phyloP scores from a whole-genome alignment of 2,797 vertebrate genomes.

The Urocyon cinereoargenteus region DNA sequence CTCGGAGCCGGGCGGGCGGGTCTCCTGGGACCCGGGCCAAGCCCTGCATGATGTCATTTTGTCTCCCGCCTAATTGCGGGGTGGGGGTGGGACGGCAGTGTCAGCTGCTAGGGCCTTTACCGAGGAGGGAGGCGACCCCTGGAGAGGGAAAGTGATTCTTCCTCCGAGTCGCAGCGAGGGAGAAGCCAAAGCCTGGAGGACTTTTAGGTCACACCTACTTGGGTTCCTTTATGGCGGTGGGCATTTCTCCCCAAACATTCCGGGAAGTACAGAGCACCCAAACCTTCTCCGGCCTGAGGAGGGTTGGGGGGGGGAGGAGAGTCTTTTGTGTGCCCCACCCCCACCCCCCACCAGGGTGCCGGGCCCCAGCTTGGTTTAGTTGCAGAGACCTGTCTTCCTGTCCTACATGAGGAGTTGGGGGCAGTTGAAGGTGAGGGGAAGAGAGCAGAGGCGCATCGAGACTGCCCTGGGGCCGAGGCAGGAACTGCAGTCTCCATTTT shows the following conservation, averaged over 20 bases:
- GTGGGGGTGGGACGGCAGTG: constrained; percentile 61
- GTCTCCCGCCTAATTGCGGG: constrained; percentile 79
- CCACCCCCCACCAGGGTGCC: neutral
- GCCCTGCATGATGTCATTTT: constrained; percentile 58
- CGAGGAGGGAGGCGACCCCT: neutral
- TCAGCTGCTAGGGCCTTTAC: constrained; percentile 43
- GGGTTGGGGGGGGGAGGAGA: neutral
- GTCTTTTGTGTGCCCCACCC: neutral
- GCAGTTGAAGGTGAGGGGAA: neutral
- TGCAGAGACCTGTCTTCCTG: constrained; percentile 10
- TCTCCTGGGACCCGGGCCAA: constrained; percentile 30
- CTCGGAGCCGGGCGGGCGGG: neutral
- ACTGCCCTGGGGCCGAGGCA: neutral
- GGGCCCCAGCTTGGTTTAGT: neutral
- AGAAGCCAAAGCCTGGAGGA: neutral
- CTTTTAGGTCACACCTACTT: neutral
- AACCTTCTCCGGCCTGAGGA: neutral
- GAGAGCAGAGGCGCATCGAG: neutral
- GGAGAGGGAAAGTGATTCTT: neutral
- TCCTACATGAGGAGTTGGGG: neutral
- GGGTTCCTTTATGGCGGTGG: neutral
- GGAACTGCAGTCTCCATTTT: constrained; percentile 62
- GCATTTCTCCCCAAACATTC: neutral
- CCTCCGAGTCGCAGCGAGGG: neutral
- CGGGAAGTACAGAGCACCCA: neutral